Evolutionary conservation across 92 coral and sea anemone species (phyloP), one percentile per base, ranked within the genome.

Genomic region (Diadumene lineata): DNA sequence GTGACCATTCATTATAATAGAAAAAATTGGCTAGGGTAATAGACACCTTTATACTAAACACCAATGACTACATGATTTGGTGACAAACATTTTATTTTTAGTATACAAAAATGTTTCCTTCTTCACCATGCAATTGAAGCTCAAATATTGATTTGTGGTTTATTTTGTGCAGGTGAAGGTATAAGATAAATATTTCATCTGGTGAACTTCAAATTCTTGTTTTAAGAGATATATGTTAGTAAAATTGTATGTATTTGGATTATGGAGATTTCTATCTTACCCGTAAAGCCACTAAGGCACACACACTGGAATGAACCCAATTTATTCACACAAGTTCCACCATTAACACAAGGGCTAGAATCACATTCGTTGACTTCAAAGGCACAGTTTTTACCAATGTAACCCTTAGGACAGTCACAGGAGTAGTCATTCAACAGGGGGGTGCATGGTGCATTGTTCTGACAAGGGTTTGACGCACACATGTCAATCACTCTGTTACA

Each of bases 401-500:
- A 92, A 33, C 98, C 98, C 32, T 73, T 84, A 21, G 86, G 88
- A 43, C 98, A 94, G 17, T 80, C 75, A 55, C 98, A 94, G 19
- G 85, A 76, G 67, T 81, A 92, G 77, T 90, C 88, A 77, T 94
- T 94, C 75, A 92, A 86, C 84, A 60, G 72, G 25, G 98, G 82
- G 10, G 81, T 56, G 79, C 98, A 94, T 18, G 81, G 72, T 0
- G 92, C 98, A 24, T 80, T 92, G 68, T 85, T 84, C 46, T 81
- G 67, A 74, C 98, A 94, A 1, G 98, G 98, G 48, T 83, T 81
- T 50, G 92, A 92, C 43, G 73, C 66, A 60, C 98, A 94, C 93
- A 92, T 79, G 79, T 94, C 92, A 23, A 73, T 94, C 63, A 94
- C 87, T 66, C 76, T 80, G 1, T 92, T 92, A 61, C 98, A 94